These are phyloP conservation scores for Micrasema minimum DNA, from an alignment of 1,140 invertebrate genomes.

Conservation along the genomic window DNA sequence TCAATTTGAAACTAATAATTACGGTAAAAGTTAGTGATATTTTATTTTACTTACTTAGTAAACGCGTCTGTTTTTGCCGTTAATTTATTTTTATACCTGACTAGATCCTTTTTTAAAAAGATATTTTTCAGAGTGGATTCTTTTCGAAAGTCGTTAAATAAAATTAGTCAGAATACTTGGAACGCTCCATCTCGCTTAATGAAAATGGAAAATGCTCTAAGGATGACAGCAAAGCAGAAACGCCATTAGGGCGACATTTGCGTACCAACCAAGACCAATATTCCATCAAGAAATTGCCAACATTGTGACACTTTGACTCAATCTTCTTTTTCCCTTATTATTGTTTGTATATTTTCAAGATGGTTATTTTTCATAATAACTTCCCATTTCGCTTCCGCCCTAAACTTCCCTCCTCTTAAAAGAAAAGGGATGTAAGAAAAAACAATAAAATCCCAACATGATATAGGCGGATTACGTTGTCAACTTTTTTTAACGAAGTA, in stretches of 20 bases:
- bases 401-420: constrained; percentile 43
- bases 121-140: too few species aligned
- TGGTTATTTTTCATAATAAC: constrained; percentile 52
- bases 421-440: constrained; percentile 46
- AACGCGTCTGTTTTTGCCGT: not conserved
- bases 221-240: constrained; percentile 30
- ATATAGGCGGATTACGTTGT: constrained; percentile 30
- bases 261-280: constrained; percentile 17
- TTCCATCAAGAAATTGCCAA: constrained; percentile 32
- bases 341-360: constrained; percentile 42
- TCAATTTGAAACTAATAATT: not conserved
- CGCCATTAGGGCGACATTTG: constrained; percentile 33
- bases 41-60: not conserved
- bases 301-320: constrained; percentile 48
- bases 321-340: constrained; percentile 34
- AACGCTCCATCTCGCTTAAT: constrained; percentile 13
- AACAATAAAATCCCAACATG: constrained; percentile 20
- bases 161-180: constrained; percentile 4
- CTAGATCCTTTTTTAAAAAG: too few species aligned
- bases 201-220: constrained; percentile 22
- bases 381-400: constrained; percentile 45
- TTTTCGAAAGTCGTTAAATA: too few species aligned
- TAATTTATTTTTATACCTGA: not conserved
- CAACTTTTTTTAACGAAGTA: constrained; percentile 36
- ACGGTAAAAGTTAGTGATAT: not conserved